Conservation (phyloP, 2,797 vertebrate species). For the Falco peregrinus region DNA sequence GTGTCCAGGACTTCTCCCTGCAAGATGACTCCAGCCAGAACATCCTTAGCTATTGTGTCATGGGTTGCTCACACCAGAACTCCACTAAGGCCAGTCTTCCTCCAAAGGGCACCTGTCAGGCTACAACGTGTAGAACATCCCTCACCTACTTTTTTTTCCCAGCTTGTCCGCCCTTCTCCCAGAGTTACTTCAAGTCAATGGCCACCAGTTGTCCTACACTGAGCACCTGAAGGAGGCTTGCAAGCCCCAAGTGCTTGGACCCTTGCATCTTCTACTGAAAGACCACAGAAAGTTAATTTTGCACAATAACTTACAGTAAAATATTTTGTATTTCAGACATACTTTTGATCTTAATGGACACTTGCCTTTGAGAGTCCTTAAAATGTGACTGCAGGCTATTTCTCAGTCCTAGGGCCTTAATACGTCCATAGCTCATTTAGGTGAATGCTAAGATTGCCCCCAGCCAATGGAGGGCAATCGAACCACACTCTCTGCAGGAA, state of each 20-base stretch:
- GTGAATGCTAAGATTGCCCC: not conserved
- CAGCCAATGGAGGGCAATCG: not conserved
- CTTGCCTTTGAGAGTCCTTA: not conserved
- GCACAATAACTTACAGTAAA: not conserved
- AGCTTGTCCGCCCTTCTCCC: not conserved
- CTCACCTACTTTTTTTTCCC: not conserved
- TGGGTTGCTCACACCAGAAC: not conserved
- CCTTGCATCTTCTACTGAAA: not conserved
- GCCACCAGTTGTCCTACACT: not conserved
- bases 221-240: not conserved
- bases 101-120: not conserved
- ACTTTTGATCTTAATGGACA: not conserved
- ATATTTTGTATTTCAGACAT: not conserved
- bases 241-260: not conserved
- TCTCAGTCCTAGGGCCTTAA: not conserved
- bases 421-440: not conserved
- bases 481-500: not conserved
- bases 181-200: not conserved
- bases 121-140: not conserved
- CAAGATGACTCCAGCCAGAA: not conserved
- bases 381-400: not conserved
- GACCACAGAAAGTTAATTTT: not conserved
- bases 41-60: not conserved
- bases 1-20: not conserved
- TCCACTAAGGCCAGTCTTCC: not conserved